Evolutionary conservation across 2,113 vertebrate species (phyloP).

Genomic region (Ranitomeya variabilis): DNA sequence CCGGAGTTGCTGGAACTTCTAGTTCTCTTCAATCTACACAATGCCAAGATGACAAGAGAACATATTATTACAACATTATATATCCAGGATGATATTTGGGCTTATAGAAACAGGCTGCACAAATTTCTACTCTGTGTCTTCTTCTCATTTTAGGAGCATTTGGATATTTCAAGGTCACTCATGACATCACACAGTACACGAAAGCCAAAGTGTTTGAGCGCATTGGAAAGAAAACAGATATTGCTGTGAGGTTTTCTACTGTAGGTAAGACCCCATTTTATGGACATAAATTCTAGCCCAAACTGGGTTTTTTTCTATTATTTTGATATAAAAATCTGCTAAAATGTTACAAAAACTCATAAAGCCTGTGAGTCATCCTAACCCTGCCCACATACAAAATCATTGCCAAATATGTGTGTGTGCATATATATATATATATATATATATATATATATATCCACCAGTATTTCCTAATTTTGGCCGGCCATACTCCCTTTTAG

Average conservation of each 20-base stretch:
- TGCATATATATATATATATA: too few relatives aligned
- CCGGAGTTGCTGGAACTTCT: too few relatives aligned
- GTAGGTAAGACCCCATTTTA: constrained; percentile 82
- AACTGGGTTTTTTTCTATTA: not conserved
- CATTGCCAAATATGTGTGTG: too few relatives aligned
- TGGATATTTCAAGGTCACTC: constrained; percentile 96
- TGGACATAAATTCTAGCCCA: too few relatives aligned
- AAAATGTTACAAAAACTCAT: not conserved
- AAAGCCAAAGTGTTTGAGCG: constrained; percentile 94
- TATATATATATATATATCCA: too few relatives aligned
- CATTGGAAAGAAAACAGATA: constrained; percentile 87
- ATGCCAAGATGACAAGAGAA: too few relatives aligned
- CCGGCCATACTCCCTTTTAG: too few relatives aligned
- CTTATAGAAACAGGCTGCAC: too few relatives aligned
- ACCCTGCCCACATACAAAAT: not conserved
- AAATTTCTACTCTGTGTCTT: not conserved
- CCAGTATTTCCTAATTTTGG: too few relatives aligned
- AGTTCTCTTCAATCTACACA: too few relatives aligned
- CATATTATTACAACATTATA: too few relatives aligned
- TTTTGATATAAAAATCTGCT: not conserved
- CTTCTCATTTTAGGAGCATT: constrained; percentile 81
- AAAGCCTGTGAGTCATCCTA: not conserved
- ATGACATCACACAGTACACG: constrained; percentile 85
- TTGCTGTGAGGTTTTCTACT: constrained; percentile 91
- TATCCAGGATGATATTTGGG: too few relatives aligned